phyloP scores from a whole-genome alignment of 2,888 invertebrate species.

The Pycnomerus fuliginosus region DNA sequence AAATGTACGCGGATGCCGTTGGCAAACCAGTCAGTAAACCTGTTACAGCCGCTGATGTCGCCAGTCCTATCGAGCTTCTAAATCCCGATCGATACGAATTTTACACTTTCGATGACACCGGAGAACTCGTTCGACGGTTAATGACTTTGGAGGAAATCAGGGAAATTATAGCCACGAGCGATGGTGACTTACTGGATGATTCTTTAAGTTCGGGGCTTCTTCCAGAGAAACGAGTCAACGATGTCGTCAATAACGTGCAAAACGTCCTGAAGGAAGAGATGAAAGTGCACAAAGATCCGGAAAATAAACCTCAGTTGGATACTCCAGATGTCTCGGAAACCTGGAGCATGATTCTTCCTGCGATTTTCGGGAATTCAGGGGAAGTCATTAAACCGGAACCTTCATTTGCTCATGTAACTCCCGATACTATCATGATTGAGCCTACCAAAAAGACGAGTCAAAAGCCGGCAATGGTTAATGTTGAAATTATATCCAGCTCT shows the following conservation, averaged over 20 bases:
- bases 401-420: slow-evolving; percentile 38
- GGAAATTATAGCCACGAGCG: slow-evolving; percentile 80
- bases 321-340: slow-evolving; percentile 73
- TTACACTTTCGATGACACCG: slow-evolving; percentile 82
- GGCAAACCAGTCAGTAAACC: slow-evolving; percentile 69
- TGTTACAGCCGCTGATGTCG: slow-evolving; percentile 62
- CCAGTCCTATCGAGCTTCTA: slow-evolving; percentile 77
- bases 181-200: slow-evolving; percentile 63
- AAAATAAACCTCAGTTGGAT: slow-evolving; percentile 60
- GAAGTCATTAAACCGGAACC: slow-evolving; percentile 46
- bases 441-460: slow-evolving; percentile 23
- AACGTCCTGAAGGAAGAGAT: slow-evolving; percentile 79
- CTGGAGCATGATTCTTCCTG: slow-evolving; percentile 81
- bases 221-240: slow-evolving; percentile 71
- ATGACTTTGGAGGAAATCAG: slow-evolving; percentile 86
- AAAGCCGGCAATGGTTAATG: slow-evolving; percentile 23
- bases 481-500: slow-evolving; percentile 32
- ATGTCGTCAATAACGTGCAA: slow-evolving; percentile 80
- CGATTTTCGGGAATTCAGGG: slow-evolving; percentile 66
- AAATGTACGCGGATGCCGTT: slow-evolving; percentile 67
- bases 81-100: slow-evolving; percentile 85
- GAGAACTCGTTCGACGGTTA: slow-evolving; percentile 76
- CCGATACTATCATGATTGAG: slow-evolving; percentile 48
- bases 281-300: slow-evolving; percentile 57
- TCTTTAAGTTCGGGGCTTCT: slow-evolving; percentile 47